Percentiles rank a stretch among this genome's conserved stretches.
Evolutionary conservation across 1,140 invertebrate genomes (phyloP).

Genomic region (Melitaea cinxia): DNA sequence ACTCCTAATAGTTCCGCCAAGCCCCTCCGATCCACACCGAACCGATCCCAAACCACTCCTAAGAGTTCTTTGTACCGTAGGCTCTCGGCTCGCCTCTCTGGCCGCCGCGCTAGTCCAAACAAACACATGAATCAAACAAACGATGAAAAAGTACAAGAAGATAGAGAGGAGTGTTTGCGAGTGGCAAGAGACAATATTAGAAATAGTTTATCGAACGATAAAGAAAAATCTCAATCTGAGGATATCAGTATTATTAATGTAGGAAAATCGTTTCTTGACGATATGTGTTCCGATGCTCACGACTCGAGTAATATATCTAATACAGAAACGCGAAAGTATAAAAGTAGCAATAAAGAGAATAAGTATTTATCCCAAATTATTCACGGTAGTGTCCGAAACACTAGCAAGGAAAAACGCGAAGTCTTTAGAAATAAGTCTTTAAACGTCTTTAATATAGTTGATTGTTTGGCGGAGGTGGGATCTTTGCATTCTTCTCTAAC

Average conservation of each 20-base stretch:
- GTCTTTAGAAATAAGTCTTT: conserved; percentile 79
- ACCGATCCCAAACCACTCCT: conserved; percentile 71
- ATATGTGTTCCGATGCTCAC: conserved; percentile 52
- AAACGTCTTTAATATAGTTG: conserved; percentile 75
- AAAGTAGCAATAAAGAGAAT: conserved; percentile 65
- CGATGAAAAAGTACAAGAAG: conserved; percentile 43
- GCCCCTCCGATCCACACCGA: conserved; percentile 64
- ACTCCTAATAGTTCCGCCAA: conserved; percentile 60
- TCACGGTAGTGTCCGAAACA: conserved; percentile 48
- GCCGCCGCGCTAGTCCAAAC: conserved; percentile 60
- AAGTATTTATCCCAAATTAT: conserved; percentile 56
- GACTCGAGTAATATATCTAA: conserved; percentile 46
- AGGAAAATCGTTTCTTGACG: conserved; percentile 60
- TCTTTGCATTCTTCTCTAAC: conserved; percentile 75
- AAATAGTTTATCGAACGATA: conserved; percentile 49
- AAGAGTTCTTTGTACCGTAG: conserved; percentile 76
- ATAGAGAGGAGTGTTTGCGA: conserved; percentile 63
- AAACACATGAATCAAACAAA: conserved; percentile 43
- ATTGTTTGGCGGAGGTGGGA: conserved; percentile 70
- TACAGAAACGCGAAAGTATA: conserved; percentile 55
- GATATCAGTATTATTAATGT: conserved; percentile 66
- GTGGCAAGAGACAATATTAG: conserved; percentile 60
- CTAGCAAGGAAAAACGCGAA: conserved; percentile 71
- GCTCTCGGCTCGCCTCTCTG: conserved; percentile 71
- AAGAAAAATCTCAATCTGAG: conserved; percentile 51